A percentile compares a stretch with the other conserved stretches of the same genome.
Evolutionary conservation across 53 echinoderm and acorn worm species (phyloP).

Genomic region (Luidia sarsii): DNA sequence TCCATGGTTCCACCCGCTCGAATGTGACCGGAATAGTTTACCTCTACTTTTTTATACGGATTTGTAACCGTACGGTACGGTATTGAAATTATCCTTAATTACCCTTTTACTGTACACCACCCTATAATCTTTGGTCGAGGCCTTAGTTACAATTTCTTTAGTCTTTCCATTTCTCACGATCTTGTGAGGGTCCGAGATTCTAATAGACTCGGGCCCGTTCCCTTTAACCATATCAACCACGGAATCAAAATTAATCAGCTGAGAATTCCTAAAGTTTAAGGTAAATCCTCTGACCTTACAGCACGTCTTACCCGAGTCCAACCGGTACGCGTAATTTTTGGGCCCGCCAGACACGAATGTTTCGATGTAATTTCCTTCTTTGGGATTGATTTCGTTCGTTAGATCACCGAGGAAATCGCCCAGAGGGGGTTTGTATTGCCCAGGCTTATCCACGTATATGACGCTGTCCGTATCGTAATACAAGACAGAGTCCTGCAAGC

Average conservation of each 20-base stretch:
- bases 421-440: slow-evolving; percentile 42
- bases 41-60: neutral
- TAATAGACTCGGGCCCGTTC: neutral
- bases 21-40: neutral
- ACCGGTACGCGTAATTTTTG: slow-evolving; percentile 64
- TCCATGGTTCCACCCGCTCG: neutral
- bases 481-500: slow-evolving; percentile 23
- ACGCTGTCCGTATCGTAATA: slow-evolving; percentile 67
- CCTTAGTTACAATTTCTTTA: slow-evolving; percentile 33
- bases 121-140: slow-evolving; percentile 58
- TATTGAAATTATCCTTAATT: slow-evolving; percentile 40
- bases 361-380: slow-evolving; percentile 64
- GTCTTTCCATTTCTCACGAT: slow-evolving; percentile 34
- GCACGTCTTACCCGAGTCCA: slow-evolving; percentile 61
- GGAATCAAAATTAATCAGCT: slow-evolving; percentile 62
- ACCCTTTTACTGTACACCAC: slow-evolving; percentile 72
- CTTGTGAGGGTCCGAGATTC: slow-evolving; percentile 18
- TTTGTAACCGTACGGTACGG: slow-evolving; percentile 62
- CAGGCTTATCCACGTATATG: slow-evolving; percentile 48
- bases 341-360: slow-evolving; percentile 69
- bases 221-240: slow-evolving; percentile 57
- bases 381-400: slow-evolving; percentile 60
- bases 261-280: slow-evolving; percentile 44
- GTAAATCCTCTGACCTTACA: slow-evolving; percentile 75
- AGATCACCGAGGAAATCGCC: slow-evolving; percentile 63